Base-by-base conservation (phyloP, 2,888 invertebrate genomes). In the Leucozona laternaria region DNA sequence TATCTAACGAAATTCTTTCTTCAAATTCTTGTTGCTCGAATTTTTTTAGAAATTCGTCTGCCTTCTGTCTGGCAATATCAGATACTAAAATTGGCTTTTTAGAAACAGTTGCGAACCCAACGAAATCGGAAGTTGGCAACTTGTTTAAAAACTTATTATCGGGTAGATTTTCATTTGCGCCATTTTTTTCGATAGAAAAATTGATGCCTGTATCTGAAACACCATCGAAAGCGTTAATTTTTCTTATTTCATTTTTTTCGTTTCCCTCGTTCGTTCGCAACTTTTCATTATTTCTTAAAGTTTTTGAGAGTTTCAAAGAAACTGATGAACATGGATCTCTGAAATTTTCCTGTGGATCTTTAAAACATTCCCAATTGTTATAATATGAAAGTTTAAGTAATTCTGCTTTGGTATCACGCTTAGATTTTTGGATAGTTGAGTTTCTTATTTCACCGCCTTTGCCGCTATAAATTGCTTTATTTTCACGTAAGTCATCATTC, bases 61-160 rank as follows among this genome's bases (percentile, higher is more conserved):
- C 68, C 6, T 37, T 68, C 17, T 37, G 22, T n/a, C 72, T 82
- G 5, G 88, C 86, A 72, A 71, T 58, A 10, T 64, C 60, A 7
- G 89, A 88, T 60, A 88, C 70, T 25, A 8, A n/a, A 70, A 70
- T 64, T 62, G 72, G 43, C 20, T 89, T 89, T 11, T 57, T 79
- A 3, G 88, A 86, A 1, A 86, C 86, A 4, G 88, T 87, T 53
- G 72, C 53, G 55, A 81, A 85, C 8, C 79, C 88, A 5, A 48
- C 6, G 58, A 48, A 76, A 17, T 45, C 25, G 13, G n/a, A 20
- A 25, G 28, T 8, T 53, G 25, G n/a, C 7, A 22, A 15, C 17
- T 25, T 34, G 25, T 34, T 48, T 17, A 28, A 7, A 37, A 7
- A 48, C 34, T 7, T 31, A 0, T 31, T 25, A 15, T 66, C 15